Percentiles rank a stretch among this genome's conserved stretches.
Evolutionary conservation across 2,888 invertebrate species (phyloP).

Genomic region (Scrobipalpa atriplicella): DNA sequence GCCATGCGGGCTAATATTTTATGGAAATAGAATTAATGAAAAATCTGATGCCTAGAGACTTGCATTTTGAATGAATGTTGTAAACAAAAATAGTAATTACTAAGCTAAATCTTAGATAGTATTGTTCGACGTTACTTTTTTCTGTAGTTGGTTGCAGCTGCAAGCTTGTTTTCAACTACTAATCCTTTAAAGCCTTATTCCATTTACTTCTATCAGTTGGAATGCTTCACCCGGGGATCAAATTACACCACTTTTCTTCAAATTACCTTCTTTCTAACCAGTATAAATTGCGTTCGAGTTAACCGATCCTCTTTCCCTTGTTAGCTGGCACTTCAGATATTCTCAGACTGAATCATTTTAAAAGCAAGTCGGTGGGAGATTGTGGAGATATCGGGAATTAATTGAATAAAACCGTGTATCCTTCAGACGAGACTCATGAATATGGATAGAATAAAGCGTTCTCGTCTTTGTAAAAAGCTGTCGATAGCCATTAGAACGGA

Average conservation of each 20-base stretch:
- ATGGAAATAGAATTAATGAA: no score
- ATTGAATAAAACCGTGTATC: slow-evolving; percentile 75
- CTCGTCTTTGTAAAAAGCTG: slow-evolving; percentile 58
- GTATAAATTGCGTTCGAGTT: slow-evolving; percentile 19
- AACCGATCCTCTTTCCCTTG: slow-evolving; percentile 24
- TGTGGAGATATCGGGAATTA: slow-evolving; percentile 41
- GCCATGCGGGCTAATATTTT: no score
- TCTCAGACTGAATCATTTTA: slow-evolving; percentile 23
- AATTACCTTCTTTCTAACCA: slow-evolving; percentile 25
- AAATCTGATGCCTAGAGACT: no score
- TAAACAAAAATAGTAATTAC: no score
- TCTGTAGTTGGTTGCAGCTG: not conserved
- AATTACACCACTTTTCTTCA: slow-evolving; percentile 27
- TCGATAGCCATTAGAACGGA: slow-evolving; percentile 56
- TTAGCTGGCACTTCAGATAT: slow-evolving; percentile 24
- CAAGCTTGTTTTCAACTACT: slow-evolving; percentile 9
- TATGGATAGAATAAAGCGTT: slow-evolving; percentile 70
- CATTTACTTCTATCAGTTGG: slow-evolving; percentile 16
- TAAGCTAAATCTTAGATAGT: not conserved
- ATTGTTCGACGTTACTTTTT: not conserved
- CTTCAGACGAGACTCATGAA: slow-evolving; percentile 61
- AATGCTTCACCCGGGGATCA: slow-evolving; percentile 21
- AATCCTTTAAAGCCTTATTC: slow-evolving; percentile 4
- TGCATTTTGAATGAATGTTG: no score
- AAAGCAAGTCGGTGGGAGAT: slow-evolving; percentile 3